Percentiles rank a stretch among this genome's conserved stretches.
phyloP scores from a whole-genome alignment of 2,113 vertebrate species.

The Noturus placidus region DNA sequence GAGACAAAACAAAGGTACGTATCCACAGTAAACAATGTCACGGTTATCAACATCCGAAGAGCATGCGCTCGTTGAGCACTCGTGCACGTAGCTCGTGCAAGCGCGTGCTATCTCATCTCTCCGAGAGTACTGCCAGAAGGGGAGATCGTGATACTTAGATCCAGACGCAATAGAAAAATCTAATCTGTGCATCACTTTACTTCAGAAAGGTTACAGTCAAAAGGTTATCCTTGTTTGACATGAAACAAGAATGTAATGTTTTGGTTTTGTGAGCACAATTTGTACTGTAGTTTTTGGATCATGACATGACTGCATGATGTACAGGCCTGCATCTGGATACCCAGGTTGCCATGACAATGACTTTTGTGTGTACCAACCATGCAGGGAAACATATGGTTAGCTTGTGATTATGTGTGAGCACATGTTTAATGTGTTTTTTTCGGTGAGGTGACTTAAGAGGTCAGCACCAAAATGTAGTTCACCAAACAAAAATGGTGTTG shows the following conservation, averaged over 20 bases:
- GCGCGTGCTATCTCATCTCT: no score
- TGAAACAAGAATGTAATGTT: slow-evolving; percentile 47
- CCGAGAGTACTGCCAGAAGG: no score
- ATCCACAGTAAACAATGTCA: no score
- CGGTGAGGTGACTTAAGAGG: slow-evolving; percentile 19
- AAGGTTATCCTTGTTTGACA: slow-evolving; percentile 38
- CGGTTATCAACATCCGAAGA: no score
- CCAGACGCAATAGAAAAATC: background rate
- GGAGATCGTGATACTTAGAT: no score
- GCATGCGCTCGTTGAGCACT: no score
- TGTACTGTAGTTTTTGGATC: slow-evolving; percentile 32
- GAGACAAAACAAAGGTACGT: no score
- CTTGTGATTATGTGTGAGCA: background rate
- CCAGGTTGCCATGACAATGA: slow-evolving; percentile 50
- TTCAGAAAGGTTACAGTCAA: slow-evolving; percentile 26
- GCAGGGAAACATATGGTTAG: slow-evolving; percentile 30
- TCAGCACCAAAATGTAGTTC: background rate
- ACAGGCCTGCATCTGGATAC: background rate
- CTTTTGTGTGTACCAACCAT: slow-evolving; percentile 41
- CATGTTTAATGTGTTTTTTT: background rate
- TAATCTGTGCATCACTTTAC: background rate
- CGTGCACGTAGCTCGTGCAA: no score
- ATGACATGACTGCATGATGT: slow-evolving; percentile 8
- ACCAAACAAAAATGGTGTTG: background rate
- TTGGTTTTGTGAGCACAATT: slow-evolving; percentile 39